Conservation (phyloP, 1,140 invertebrate species). For the Conus ventricosus region DNA sequence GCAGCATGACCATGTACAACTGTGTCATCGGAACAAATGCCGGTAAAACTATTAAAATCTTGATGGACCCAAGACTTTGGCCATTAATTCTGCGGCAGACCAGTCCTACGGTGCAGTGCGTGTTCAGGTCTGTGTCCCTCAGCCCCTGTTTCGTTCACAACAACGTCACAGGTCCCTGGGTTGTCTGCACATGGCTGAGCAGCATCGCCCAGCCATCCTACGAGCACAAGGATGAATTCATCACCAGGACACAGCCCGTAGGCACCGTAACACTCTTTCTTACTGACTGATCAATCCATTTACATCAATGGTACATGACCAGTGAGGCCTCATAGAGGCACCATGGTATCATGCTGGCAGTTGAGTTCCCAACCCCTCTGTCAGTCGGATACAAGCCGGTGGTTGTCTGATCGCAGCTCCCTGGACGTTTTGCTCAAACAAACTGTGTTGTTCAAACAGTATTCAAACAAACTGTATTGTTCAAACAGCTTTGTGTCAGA, state of each 20-base stretch:
- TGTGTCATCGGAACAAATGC: too few species aligned
- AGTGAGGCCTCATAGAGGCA: too few species aligned
- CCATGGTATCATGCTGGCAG: too few species aligned
- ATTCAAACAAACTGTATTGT: background rate
- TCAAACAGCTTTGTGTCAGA: background rate
- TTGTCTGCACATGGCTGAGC: background rate
- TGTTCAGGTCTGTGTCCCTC: background rate
- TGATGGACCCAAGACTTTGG: too few species aligned
- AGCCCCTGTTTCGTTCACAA: conserved; percentile 19
- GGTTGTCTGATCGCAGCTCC: too few species aligned
- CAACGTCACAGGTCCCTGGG: background rate
- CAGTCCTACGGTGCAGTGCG: background rate
- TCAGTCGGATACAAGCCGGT: too few species aligned
- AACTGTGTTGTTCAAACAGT: too few species aligned
- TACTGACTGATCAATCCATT: background rate
- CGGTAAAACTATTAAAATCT: too few species aligned
- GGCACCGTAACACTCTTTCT: background rate
- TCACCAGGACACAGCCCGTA: background rate
- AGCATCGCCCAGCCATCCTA: background rate
- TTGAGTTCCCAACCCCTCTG: background rate
- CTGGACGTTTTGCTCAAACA: too few species aligned
- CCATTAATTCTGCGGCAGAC: too few species aligned
- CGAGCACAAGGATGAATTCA: conserved; percentile 11
- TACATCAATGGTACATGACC: background rate
- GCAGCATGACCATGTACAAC: too few species aligned